Percentiles rank a stretch among this genome's conserved stretches.
These are phyloP conservation scores for Rhopalosiphum nymphaeae DNA, from an alignment of 2,888 invertebrate species.

Conservation along the genomic window DNA sequence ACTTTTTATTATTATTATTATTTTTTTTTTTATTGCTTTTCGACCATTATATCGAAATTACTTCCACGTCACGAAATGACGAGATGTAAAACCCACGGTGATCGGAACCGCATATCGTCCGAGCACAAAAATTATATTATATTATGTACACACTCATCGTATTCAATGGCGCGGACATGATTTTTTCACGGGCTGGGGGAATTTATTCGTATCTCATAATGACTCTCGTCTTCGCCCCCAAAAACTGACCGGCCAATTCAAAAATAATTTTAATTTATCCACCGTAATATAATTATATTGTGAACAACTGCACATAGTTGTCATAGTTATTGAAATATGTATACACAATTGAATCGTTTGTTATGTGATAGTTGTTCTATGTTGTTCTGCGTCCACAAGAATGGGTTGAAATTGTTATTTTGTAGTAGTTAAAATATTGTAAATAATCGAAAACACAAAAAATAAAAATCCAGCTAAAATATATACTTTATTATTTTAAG, in stretches of 20 bases:
- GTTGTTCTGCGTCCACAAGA: background rate
- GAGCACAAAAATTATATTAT: background rate
- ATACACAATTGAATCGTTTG: background rate
- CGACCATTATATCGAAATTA: constrained; percentile 8
- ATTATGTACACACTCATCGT: background rate
- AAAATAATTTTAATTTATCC: background rate
- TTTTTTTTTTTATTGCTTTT: constrained; percentile 1
- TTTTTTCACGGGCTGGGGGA: background rate
- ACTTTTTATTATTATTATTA: constrained; percentile 3
- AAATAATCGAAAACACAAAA: background rate
- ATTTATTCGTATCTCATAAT: background rate
- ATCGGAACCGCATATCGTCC: background rate
- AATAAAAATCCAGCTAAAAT: background rate
- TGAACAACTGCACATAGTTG: background rate
- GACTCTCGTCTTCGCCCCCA: background rate
- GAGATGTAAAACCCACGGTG: background rate
- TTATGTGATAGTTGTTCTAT: background rate
- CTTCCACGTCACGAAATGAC: background rate
- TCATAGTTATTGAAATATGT: background rate
- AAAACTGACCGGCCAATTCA: background rate
- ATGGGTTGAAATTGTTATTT: background rate
- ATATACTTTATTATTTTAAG: background rate
- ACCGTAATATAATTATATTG: background rate
- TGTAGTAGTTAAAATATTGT: background rate
- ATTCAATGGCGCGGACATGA: background rate